These are phyloP conservation scores for Dendrophyllia cribrosa DNA, from an alignment of 64 coral and sea anemone genomes.

Conservation along the genomic window DNA sequence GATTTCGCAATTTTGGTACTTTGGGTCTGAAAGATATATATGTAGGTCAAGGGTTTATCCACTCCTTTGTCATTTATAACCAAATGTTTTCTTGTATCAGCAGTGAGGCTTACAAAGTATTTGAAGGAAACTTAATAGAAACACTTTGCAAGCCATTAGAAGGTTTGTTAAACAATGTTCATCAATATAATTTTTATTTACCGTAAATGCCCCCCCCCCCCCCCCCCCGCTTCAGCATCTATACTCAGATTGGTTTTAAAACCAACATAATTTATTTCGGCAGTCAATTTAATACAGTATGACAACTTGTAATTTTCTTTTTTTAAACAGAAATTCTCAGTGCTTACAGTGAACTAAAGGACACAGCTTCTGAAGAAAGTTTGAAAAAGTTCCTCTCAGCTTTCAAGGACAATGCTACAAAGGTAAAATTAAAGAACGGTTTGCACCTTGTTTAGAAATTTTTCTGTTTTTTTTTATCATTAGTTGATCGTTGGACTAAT, in stretches of 20 bases:
- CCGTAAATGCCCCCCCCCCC: too few relatives aligned
- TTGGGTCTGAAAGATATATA: too few relatives aligned
- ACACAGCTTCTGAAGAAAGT: conserved; percentile 80
- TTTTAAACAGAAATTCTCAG: conserved; percentile 70
- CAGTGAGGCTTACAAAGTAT: conserved; percentile 76
- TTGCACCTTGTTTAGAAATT: neutral
- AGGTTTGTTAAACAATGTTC: conserved; percentile 15
- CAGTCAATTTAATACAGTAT: too few relatives aligned
- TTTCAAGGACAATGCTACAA: conserved; percentile 77
- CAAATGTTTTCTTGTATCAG: conserved; percentile 17
- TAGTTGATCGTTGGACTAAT: too few relatives aligned
- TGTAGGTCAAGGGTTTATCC: neutral
- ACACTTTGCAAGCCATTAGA: conserved; percentile 78
- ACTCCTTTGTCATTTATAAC: neutral
- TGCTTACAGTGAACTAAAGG: conserved; percentile 71
- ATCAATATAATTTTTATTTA: too few relatives aligned
- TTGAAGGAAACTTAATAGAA: conserved; percentile 70
- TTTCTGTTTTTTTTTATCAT: neutral
- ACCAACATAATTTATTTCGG: too few relatives aligned
- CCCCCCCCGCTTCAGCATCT: too few relatives aligned
- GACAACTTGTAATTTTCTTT: neutral
- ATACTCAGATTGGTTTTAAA: too few relatives aligned
- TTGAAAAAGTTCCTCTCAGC: conserved; percentile 77
- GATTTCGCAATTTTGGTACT: too few relatives aligned
- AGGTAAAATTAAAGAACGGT: conserved; percentile 40